These are phyloP conservation scores for Sarcophaga rosellei DNA, from an alignment of 2,888 invertebrate genomes.

Conservation along the genomic window DNA sequence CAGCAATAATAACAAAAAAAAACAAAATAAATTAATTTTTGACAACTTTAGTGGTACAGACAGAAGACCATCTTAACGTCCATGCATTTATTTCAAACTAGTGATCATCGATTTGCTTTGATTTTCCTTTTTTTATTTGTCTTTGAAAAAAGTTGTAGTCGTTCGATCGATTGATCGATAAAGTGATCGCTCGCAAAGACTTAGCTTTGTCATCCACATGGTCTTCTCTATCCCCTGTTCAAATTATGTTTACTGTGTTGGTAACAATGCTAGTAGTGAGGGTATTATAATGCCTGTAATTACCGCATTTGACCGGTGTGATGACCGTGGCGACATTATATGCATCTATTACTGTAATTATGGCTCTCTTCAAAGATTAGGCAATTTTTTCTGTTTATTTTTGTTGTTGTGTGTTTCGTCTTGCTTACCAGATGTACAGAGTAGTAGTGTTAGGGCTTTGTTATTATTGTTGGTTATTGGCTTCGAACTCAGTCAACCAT, in stretches of 20 bases:
- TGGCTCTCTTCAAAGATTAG: conserved; percentile 61
- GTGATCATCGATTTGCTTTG: not conserved
- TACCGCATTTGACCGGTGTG: conserved; percentile 65
- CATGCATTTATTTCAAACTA: not conserved
- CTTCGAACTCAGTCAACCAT: conserved; percentile 52
- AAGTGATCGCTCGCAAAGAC: conserved; percentile 46
- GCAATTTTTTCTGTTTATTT: conserved; percentile 47
- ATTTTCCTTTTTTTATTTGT: not conserved
- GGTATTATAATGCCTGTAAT: conserved; percentile 34
- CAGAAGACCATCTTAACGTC: conserved; percentile 25
- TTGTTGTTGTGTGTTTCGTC: not conserved
- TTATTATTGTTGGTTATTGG: conserved; percentile 22
- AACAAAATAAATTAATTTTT: not conserved
- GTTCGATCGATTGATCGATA: conserved; percentile 39
- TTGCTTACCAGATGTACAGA: too few relatives aligned
- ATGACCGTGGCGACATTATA: conserved; percentile 69
- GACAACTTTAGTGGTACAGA: conserved; percentile 9
- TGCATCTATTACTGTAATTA: conserved; percentile 63
- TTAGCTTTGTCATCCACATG: conserved; percentile 23
- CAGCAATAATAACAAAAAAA: not conserved
- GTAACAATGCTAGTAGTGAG: not conserved
- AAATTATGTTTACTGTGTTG: not conserved
- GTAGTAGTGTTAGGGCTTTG: not conserved
- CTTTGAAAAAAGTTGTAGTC: not conserved
- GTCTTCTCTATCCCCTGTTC: not conserved